phyloP scores from a whole-genome alignment of 2,113 vertebrate genomes.

The Toxotes jaculatrix region DNA sequence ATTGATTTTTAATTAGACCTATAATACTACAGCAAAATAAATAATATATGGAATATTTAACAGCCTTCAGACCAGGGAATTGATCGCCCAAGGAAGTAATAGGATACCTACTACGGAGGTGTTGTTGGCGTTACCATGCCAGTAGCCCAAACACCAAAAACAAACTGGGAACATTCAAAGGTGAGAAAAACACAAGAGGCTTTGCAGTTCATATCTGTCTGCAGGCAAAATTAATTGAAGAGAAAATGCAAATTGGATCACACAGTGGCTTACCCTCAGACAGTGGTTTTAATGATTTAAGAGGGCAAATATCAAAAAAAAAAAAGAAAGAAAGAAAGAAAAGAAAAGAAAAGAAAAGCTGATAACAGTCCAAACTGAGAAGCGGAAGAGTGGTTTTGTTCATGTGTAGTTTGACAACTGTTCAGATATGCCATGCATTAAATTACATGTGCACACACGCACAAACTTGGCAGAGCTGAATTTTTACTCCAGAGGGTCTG shows the following conservation, averaged over 20 bases:
- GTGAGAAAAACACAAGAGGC: conserved; percentile 3
- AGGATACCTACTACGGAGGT: background rate
- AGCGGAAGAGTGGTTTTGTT: conserved; percentile 13
- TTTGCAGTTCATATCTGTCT: conserved; percentile 42
- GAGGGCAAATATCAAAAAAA: conserved; percentile 24
- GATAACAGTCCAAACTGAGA: conserved; percentile 18
- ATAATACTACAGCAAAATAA: conserved; percentile 50
- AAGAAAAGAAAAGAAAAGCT: background rate
- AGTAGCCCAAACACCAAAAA: conserved; percentile 2
- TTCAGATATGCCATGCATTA: conserved; percentile 20
- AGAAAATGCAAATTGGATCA: conserved; percentile 57
- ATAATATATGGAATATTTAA: conserved; percentile 48
- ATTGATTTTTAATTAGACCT: conserved; percentile 72
- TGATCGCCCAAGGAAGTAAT: conserved; percentile 32
- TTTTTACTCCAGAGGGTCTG: conserved; percentile 19
- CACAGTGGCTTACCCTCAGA: conserved; percentile 32
- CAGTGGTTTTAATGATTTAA: conserved; percentile 45
- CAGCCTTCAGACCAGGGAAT: conserved; percentile 34
- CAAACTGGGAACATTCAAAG: conserved; percentile 17
- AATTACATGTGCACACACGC: conserved; percentile 15
- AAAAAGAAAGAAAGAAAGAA: background rate
- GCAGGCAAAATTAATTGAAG: conserved; percentile 33
- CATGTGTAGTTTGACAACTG: conserved; percentile 7
- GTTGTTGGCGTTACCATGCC: conserved; percentile 15
- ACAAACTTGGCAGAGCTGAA: background rate